These are phyloP conservation scores for Drosophila sulfurigaster DNA, from an alignment of 1,140 invertebrate genomes.

Conservation along the genomic window DNA sequence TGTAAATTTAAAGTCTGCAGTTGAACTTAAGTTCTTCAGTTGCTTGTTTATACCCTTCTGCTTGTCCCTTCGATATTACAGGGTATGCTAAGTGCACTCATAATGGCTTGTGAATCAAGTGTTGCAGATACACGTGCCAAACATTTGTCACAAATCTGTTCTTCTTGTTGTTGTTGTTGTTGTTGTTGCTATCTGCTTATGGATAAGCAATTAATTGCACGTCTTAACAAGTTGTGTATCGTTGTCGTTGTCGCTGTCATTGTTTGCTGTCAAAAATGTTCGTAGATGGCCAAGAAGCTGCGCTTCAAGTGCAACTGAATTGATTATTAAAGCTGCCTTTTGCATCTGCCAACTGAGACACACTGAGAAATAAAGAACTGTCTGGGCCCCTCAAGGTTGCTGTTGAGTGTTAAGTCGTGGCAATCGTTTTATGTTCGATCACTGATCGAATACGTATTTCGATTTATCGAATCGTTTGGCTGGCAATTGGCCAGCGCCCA, in stretches of 20 bases:
- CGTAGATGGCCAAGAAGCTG: slow-evolving; percentile 13
- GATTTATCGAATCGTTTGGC: slow-evolving; percentile 32
- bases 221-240: slow-evolving; percentile 32
- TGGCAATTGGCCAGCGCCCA: slow-evolving; percentile 28
- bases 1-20: no score
- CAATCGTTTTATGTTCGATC: slow-evolving; percentile 8
- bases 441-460: slow-evolving; percentile 22
- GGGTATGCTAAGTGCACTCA: slow-evolving; percentile 34
- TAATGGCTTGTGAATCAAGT: slow-evolving; percentile 18
- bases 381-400: slow-evolving; percentile 22
- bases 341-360: neutral
- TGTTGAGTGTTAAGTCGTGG: neutral
- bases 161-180: slow-evolving; percentile 1
- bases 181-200: slow-evolving; percentile 19
- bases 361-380: no score
- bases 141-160: slow-evolving; percentile 18
- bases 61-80: neutral
- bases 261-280: slow-evolving; percentile 21
- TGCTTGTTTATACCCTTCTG: no score
- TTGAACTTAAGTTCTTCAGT: no score
- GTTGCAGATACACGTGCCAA: slow-evolving; percentile 45
- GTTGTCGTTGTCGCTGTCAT: neutral
- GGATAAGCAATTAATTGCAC: slow-evolving; percentile 37
- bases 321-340: neutral
- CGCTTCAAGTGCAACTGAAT: neutral